Base-by-base conservation (phyloP, 2,888 invertebrate species). In the Lacanobia wlatinum region DNA sequence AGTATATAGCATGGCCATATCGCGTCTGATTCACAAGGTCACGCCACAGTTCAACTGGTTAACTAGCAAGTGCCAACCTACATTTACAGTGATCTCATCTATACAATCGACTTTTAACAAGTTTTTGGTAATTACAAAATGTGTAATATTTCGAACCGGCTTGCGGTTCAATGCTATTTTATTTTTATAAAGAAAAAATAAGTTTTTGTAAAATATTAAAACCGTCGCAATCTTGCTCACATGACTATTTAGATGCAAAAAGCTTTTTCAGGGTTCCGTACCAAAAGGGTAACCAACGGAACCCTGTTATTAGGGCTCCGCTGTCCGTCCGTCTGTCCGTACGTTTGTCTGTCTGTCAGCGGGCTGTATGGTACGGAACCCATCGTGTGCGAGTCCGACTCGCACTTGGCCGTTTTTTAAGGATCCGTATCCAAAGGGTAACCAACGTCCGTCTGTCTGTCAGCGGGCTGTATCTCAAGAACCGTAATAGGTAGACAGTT, bases 21-120 rank as follows among this genome's bases (percentile, higher is more conserved):
- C 94, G 90, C 87, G 92, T 88, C 89, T 93, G 94, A 94, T 92
- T 94, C 95, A 94, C 95, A 95, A 96, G 95, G 95, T 93, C 94
- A 88, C 78, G 82, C 77, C 87, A 87, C 91, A 92, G 93, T 95
- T 94, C 92, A 94, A 93, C 93, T 90, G 90, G 91, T 89, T 90
- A 91, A 90, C 90, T 87, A 86, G 87, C 91, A 69, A 90, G 90
- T 87, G 88, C 87, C 91, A 91, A 90, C 91, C 91, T 91, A 93
- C 90, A 92, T 92, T 92, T 89, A 87, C 87, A 88, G 88, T 95
- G 95, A 95, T 93, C 94, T 95, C 95, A 94, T 94, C 92, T 82
- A 83, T 80, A 82, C 76, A 86, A 83, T 88, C 86, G 81, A 87
- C 82, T 86, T 83, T 86, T 84, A 79, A 78, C 79, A 73, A 69